Conservation (phyloP, 2,888 invertebrate species). For the Antheraea yamamai region DNA sequence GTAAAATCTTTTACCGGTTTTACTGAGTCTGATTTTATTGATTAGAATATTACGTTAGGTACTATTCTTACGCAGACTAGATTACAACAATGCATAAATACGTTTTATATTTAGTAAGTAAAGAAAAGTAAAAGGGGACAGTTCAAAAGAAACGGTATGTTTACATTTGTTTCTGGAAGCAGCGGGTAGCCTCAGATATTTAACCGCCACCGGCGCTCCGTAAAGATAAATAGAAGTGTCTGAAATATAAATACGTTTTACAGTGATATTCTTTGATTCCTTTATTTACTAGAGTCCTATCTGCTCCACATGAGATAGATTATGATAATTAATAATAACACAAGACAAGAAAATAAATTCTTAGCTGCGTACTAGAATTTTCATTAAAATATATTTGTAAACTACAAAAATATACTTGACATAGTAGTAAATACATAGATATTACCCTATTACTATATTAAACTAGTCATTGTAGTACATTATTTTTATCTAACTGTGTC, state of each 20-base stretch:
- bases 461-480: too few species aligned
- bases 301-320: neutral
- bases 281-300: slow-evolving; percentile 37
- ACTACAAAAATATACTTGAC: too few species aligned
- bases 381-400: neutral
- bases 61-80: neutral
- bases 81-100: neutral
- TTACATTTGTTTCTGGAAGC: slow-evolving; percentile 70
- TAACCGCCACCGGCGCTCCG: slow-evolving; percentile 67
- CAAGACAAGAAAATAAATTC: neutral
- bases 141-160: slow-evolving; percentile 71
- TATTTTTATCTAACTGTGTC: too few species aligned
- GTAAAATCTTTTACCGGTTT: too few species aligned
- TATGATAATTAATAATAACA: neutral
- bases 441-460: too few species aligned
- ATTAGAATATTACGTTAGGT: neutral
- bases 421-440: too few species aligned
- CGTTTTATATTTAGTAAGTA: slow-evolving; percentile 10
- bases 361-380: neutral
- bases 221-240: slow-evolving; percentile 72
- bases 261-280: slow-evolving; percentile 55
- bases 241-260: slow-evolving; percentile 73
- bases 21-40: neutral
- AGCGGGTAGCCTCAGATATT: slow-evolving; percentile 67
- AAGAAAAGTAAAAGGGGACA: slow-evolving; percentile 49